These are phyloP conservation scores for Pangasius sanitwongsei DNA, from an alignment of 2,797 vertebrate genomes.

Conservation along the genomic window DNA sequence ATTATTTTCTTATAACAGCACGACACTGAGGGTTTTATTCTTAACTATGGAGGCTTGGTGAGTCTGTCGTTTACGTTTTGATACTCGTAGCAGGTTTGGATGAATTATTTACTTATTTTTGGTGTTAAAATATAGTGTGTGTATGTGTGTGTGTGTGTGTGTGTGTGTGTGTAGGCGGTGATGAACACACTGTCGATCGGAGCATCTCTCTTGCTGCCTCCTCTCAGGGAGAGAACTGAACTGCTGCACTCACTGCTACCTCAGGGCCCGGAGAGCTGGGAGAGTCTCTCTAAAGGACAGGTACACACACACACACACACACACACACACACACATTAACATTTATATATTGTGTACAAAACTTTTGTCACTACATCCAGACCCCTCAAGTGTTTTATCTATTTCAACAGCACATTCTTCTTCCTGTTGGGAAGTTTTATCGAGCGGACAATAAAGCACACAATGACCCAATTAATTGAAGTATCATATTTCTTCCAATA, in stretches of 20 bases:
- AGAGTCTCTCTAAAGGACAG: slow-evolving; percentile 83
- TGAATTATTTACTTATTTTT: neutral
- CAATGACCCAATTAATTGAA: neutral
- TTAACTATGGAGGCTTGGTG: neutral
- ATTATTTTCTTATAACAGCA: neutral
- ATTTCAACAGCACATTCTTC: neutral
- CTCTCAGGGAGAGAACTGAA: slow-evolving; percentile 82
- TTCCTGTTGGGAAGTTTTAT: neutral
- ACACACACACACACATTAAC: neutral
- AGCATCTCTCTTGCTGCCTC: slow-evolving; percentile 80
- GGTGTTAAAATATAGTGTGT: neutral
- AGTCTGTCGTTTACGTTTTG: neutral
- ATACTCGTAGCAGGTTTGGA: neutral
- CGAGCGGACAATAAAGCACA: neutral
- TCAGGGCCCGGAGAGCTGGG: slow-evolving; percentile 82
- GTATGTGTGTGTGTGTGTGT: slow-evolving; percentile 40
- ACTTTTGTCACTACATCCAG: neutral
- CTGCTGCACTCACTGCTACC: slow-evolving; percentile 82
- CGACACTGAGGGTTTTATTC: neutral
- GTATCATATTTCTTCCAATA: neutral
- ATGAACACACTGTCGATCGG: slow-evolving; percentile 81
- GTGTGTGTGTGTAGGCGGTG: slow-evolving; percentile 72
- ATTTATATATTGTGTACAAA: neutral
- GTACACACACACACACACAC: slow-evolving; percentile 57
- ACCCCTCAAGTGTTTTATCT: neutral